A percentile compares a stretch with the other conserved stretches of the same genome.
phyloP scores from a whole-genome alignment of 2,888 invertebrate genomes.

The Pogonocherus hispidulus region DNA sequence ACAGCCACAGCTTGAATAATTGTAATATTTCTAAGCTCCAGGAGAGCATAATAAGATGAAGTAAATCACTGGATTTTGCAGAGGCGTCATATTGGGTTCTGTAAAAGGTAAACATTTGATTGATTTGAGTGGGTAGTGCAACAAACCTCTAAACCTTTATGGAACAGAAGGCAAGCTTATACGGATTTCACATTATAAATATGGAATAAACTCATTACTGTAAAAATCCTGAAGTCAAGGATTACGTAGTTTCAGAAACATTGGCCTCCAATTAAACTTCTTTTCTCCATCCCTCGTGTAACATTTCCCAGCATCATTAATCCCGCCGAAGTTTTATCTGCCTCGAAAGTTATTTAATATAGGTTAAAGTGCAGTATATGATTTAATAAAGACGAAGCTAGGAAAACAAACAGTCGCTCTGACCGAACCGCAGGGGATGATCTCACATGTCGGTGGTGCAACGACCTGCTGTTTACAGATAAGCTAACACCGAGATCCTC shows the following conservation, averaged over 20 bases:
- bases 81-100: not conserved
- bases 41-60: not conserved
- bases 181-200: too few species aligned
- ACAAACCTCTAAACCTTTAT: too few species aligned
- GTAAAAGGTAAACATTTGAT: too few species aligned
- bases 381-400: constrained; percentile 6
- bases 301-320: too few species aligned
- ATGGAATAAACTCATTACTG: too few species aligned
- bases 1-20: constrained; percentile 3
- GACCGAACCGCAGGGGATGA: not conserved
- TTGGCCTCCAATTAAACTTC: too few species aligned
- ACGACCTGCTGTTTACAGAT: constrained; percentile 48
- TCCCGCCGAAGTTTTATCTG: not conserved
- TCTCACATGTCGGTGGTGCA: constrained; percentile 14
- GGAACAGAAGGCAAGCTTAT: too few species aligned
- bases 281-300: too few species aligned
- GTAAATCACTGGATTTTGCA: not conserved
- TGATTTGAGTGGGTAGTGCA: too few species aligned
- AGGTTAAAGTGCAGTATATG: not conserved
- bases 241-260: too few species aligned
- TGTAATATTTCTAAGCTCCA: not conserved
- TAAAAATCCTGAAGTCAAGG: too few species aligned
- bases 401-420: not conserved
- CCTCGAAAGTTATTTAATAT: not conserved
- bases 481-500: constrained; percentile 40